These are phyloP conservation scores for Lates japonicus DNA, from an alignment of 2,797 vertebrate genomes.

Conservation along the genomic window DNA sequence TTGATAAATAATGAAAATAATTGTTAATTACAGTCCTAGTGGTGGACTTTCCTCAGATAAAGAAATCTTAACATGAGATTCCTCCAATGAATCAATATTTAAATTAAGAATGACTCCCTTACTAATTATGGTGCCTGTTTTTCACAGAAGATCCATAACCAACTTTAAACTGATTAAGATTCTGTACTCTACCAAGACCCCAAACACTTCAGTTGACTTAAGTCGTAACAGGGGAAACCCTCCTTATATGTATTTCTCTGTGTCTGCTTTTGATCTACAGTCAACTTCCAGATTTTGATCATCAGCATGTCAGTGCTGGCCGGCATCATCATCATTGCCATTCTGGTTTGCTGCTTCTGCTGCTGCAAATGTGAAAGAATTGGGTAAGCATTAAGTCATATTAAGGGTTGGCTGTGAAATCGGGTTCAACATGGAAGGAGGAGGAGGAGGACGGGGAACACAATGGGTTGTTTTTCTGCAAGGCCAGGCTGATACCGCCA, in stretches of 20 bases:
- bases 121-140: neutral
- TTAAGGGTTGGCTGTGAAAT: constrained; percentile 51
- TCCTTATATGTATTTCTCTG: neutral
- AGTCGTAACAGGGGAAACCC: neutral
- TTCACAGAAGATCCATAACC: neutral
- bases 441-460: constrained; percentile 47
- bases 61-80: neutral
- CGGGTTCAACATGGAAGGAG: constrained; percentile 33
- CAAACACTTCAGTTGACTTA: neutral
- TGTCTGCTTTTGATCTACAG: constrained; percentile 70
- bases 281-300: constrained; percentile 95
- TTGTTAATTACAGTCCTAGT: neutral
- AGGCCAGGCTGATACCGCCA: constrained; percentile 73
- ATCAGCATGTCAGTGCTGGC: constrained; percentile 91
- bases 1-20: neutral
- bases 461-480: constrained; percentile 75
- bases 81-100: neutral
- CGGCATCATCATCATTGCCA: constrained; percentile 84
- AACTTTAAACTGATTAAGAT: neutral
- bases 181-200: neutral
- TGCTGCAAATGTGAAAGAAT: constrained; percentile 89
- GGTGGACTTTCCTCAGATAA: neutral
- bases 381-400: constrained; percentile 82
- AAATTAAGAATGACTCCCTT: neutral
- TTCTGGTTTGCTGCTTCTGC: constrained; percentile 89